phyloP scores from a whole-genome alignment of 2,888 invertebrate species.

The Margaritifera margaritifera region DNA sequence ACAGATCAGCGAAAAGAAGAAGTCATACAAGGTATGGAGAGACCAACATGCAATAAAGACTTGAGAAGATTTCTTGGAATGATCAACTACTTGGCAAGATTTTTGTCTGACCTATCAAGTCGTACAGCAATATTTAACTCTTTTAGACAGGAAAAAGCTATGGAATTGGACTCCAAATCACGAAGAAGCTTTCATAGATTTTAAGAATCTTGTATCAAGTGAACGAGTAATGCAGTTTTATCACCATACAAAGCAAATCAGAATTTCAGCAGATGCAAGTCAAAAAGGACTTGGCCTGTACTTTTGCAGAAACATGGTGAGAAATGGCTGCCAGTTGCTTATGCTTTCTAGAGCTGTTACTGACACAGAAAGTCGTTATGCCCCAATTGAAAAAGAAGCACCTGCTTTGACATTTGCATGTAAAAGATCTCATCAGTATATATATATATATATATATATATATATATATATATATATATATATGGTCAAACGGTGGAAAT shows the following conservation, averaged over 20 bases:
- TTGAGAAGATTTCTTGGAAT: slow-evolving; percentile 19
- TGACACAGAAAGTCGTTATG: slow-evolving; percentile 2
- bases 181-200: not conserved
- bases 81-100: slow-evolving; percentile 16
- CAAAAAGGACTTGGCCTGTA: slow-evolving; percentile 2
- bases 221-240: slow-evolving; percentile 5
- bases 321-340: slow-evolving; percentile 6
- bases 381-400: slow-evolving; percentile 3
- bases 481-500: no score
- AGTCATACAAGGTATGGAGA: slow-evolving; percentile 4
- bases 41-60: slow-evolving; percentile 6
- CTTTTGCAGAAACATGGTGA: not conserved
- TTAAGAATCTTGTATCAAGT: not conserved
- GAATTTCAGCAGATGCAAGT: slow-evolving; percentile 4
- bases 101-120: slow-evolving; percentile 13
- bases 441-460: no score
- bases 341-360: slow-evolving; percentile 5
- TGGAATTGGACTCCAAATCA: slow-evolving; percentile 11
- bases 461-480: no score
- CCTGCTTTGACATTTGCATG: slow-evolving; percentile 8
- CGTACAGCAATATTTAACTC: slow-evolving; percentile 9
- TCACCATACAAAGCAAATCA: not conserved
- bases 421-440: slow-evolving; percentile 4
- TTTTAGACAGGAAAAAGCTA: slow-evolving; percentile 7
- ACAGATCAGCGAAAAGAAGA: slow-evolving; percentile 15